Percentiles rank a stretch among this genome's conserved stretches.
Evolutionary conservation across 2,797 vertebrate genomes (phyloP).

Genomic region (Anas bernieri): DNA sequence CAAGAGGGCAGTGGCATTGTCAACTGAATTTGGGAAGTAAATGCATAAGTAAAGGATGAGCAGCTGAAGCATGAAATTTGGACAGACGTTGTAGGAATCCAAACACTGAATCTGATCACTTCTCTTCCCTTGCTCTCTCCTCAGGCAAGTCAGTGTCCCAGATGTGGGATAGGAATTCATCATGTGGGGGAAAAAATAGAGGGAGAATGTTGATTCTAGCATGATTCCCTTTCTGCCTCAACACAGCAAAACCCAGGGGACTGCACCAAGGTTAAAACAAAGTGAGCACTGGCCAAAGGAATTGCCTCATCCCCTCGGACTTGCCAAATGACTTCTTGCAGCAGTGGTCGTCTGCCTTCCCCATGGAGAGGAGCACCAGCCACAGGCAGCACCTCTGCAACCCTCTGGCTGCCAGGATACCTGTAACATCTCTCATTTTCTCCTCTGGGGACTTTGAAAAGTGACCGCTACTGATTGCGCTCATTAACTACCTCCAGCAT

Average conservation of each 20-base stretch:
- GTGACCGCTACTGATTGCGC: neutral
- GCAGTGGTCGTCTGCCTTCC: fast-evolving
- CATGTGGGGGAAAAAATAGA: neutral
- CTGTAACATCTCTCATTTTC: neutral
- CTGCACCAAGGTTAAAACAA: neutral
- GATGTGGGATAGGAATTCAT: neutral
- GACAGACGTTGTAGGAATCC: neutral
- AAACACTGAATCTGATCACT: neutral
- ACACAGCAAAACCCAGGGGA: neutral
- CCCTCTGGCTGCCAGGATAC: neutral
- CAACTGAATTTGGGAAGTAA: neutral
- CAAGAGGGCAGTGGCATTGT: neutral
- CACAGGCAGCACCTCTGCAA: neutral
- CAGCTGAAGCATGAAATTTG: neutral
- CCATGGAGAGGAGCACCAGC: neutral
- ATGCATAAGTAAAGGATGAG: neutral
- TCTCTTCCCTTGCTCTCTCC: neutral
- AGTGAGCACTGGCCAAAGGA: neutral
- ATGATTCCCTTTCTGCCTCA: neutral
- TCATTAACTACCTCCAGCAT: neutral
- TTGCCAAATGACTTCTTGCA: neutral
- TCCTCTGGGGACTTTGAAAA: neutral
- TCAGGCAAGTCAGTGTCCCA: neutral
- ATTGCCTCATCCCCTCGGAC: neutral
- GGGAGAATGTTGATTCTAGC: neutral